Evolutionary conservation across 2,113 vertebrate species (phyloP), one percentile per base, ranked within the genome.

Genomic region (Hipposideros armiger): DNA sequence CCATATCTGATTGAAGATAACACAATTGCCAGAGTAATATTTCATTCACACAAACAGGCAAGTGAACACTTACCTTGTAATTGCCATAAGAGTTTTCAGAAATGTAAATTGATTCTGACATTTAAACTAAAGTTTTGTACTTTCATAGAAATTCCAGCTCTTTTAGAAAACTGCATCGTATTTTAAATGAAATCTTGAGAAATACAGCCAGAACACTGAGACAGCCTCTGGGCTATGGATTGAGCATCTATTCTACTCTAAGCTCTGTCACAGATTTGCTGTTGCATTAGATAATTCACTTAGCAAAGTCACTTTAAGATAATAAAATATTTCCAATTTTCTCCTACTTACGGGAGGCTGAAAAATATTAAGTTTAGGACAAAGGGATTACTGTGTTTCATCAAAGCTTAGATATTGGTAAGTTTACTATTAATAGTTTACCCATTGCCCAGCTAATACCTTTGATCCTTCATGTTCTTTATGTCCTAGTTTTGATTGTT

Each of bases 71-170:
- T 78, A 47, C 28, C 16, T 84, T 73, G 17, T 66, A 42, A 90
- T 85, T 30, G 10, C n/a, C 14, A 30, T 70, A 62, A 62, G 24
- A 30, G 45, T 90, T 40, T 77, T 42, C 9, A 77, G n/a, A 94
- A 76, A 94, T 72, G 45, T 78, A 81, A 85, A 78, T 66, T 45
- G 16, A 92, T 40, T 89, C 20, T 56, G 47, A 85, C 24, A 90
- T 80, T 90, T 84, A 70, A 77, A 64, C 36, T 47, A 80, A n/a
- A 40, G 66, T 72, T 92, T 45, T n/a, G 17, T 64, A 40, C 58
- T 54, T 67, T 82, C 36, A 58, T 82, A 50, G 78, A 95, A 91
- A 64, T 3, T 52, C 6, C 1, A 66, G 58, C 10, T 52, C 14
- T 82, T 76, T 83, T 16, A 69, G 17, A 76, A 16, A 80, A 7